Evolutionary conservation across 2,888 invertebrate species (phyloP), one percentile per base, ranked within the genome.

Genomic region (Heliconius ethilla): DNA sequence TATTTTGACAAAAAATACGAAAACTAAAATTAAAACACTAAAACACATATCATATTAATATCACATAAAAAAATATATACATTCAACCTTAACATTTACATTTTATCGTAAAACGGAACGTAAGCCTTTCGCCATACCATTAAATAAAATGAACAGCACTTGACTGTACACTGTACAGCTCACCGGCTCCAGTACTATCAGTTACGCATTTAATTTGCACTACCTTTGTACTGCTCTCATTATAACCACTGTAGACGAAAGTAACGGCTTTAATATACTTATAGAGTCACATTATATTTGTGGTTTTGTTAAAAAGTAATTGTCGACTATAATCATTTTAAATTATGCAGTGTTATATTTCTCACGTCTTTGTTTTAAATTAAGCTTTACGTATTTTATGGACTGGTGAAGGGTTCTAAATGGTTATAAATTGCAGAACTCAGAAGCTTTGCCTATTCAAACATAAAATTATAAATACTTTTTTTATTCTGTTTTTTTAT

Each of bases 141-240:
- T 77, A 77, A 74, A 77, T 69, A 73, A 79, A 79, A 74, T 77
- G 77, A 79, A 79, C 77, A 75, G 77, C 77, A 70, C 77, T 78
- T 73, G 77, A 79, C 67, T 63, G 75, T 72, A 59, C 55, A n/a
- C 18, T 33, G 33, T 62, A 63, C 66, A 77, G 77, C 77, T 76
- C 80, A 78, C 62, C 78, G 74, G 73, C 62, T 74, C 51, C 74
- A 78, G 70, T 74, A 75, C 55, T 79, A 77, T 76, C 79, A 77
- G 77, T 62, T 73, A 74, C 63, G 77, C 77, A 77, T 79, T 70
- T 74, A 79, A 79, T 79, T 79, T 77, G 76, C 70, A 74, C 70
- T 65, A 69, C 74, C 76, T 79, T 75, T 75, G 70, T 59, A 55
- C 79, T 40, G 66, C 73, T 29, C 76, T 63, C 55, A 77, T 76